phyloP scores from a whole-genome alignment of 1,140 invertebrate genomes.

The Microplitis demolitor region DNA sequence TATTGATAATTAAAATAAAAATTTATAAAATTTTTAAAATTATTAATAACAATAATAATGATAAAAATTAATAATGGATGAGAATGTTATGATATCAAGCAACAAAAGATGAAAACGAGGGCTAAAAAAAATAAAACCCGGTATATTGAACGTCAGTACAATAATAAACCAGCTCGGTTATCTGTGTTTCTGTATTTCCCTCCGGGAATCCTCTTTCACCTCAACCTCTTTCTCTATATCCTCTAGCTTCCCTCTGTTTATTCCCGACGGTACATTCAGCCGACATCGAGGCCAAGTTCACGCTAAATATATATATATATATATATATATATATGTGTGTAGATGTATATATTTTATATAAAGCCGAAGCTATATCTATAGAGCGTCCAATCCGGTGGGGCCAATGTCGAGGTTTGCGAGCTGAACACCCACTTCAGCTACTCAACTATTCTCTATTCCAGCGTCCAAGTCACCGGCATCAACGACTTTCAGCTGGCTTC shows the following conservation, averaged over 20 bases:
- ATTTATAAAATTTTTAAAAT: neutral
- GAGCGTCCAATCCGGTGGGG: constrained; percentile 29
- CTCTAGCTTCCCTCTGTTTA: constrained; percentile 24
- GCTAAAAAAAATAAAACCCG: constrained; percentile 29
- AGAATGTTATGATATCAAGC: neutral
- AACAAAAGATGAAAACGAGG: constrained; percentile 2
- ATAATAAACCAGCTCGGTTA: constrained; percentile 58
- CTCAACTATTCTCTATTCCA: neutral
- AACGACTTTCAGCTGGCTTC: neutral
- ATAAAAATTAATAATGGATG: neutral
- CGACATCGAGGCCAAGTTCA: constrained; percentile 56
- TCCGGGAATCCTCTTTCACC: constrained; percentile 36
- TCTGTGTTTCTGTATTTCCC: constrained; percentile 60
- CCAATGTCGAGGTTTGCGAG: constrained; percentile 36
- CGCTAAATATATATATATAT: constrained; percentile 36
- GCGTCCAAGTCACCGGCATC: neutral
- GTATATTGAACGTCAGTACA: constrained; percentile 55
- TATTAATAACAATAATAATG: no score
- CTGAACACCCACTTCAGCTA: constrained; percentile 18
- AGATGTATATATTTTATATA: no score
- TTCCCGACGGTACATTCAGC: constrained; percentile 39
- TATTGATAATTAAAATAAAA: neutral
- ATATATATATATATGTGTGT: neutral
- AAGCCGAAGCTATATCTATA: neutral
- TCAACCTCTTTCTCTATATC: constrained; percentile 21